phyloP scores from a whole-genome alignment of 1,140 invertebrate species.

The Leptinotarsa texana region DNA sequence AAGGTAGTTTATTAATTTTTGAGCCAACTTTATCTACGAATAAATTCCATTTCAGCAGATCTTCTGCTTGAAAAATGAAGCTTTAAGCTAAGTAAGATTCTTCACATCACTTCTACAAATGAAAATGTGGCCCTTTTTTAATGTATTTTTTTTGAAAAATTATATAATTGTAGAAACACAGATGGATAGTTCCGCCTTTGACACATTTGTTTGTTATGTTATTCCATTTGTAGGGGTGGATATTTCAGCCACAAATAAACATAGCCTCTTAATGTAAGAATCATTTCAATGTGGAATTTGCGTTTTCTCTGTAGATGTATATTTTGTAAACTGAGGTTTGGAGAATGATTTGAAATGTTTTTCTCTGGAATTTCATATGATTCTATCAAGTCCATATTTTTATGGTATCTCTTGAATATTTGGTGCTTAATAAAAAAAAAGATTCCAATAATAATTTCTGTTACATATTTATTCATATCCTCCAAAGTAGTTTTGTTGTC shows the following conservation, averaged over 20 bases:
- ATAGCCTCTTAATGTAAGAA: neutral
- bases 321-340: neutral
- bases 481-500: neutral
- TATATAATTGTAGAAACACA: neutral
- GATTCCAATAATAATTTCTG: neutral
- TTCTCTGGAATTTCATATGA: neutral
- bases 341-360: neutral
- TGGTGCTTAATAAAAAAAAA: neutral
- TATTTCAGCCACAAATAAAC: constrained; percentile 6
- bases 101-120: constrained; percentile 11
- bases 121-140: neutral
- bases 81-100: constrained; percentile 9
- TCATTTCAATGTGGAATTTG: neutral
- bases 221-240: constrained; percentile 15
- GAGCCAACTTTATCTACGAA: neutral
- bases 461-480: neutral
- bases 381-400: neutral
- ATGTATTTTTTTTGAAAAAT: neutral
- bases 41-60: constrained; percentile 11
- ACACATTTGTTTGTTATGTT: neutral
- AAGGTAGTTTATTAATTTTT: neutral
- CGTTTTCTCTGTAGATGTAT: neutral
- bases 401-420: neutral
- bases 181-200: neutral
- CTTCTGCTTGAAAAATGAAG: constrained; percentile 10